phyloP scores from a whole-genome alignment of 2,888 invertebrate species.

The Nemapogon koenigi region DNA sequence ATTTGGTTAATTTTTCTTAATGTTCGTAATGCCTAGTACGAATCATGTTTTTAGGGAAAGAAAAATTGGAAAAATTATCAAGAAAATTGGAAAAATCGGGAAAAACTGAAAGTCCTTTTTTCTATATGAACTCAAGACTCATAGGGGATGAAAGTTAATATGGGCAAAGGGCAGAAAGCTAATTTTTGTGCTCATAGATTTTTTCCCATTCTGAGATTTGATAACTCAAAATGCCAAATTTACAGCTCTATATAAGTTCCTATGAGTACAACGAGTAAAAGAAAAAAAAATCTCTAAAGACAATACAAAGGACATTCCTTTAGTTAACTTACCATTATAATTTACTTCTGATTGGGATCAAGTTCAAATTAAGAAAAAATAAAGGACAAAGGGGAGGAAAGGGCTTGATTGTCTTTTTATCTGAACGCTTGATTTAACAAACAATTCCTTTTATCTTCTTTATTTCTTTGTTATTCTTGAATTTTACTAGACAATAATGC shows the following conservation, averaged over 20 bases:
- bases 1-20: no score
- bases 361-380: conserved; percentile 63
- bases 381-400: conserved; percentile 41
- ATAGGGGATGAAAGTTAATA: no score
- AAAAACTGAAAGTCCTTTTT: no score
- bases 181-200: no score
- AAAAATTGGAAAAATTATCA: no score
- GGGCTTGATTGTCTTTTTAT: conserved; percentile 46
- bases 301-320: conserved; percentile 56
- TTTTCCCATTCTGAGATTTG: no score
- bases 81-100: no score
- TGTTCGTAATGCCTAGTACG: no score
- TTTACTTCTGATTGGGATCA: conserved; percentile 63
- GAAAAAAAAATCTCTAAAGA: conserved; percentile 36
- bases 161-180: no score
- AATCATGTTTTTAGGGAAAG: no score
- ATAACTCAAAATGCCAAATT: no score
- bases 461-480: conserved; percentile 28
- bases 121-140: no score
- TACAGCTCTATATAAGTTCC: conserved; percentile 37
- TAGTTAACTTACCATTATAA: conserved; percentile 60
- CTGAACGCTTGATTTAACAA: conserved; percentile 54
- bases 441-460: conserved; percentile 32
- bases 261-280: conserved; percentile 37
- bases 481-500: conserved; percentile 14